Percentiles rank a stretch among this genome's conserved stretches.
Evolutionary conservation across 2,888 invertebrate genomes (phyloP).

Genomic region (Melanophora roralis): DNA sequence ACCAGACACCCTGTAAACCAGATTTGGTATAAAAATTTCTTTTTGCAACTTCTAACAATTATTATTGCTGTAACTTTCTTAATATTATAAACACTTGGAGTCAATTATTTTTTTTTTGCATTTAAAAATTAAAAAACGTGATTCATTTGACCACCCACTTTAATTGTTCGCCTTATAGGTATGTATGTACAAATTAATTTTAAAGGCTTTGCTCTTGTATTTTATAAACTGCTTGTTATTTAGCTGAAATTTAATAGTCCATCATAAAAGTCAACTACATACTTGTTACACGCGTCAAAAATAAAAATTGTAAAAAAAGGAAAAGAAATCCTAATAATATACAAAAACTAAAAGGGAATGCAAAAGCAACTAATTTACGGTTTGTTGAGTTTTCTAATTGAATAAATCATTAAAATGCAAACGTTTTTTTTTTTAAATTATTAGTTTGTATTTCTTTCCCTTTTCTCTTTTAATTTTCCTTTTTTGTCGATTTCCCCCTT

Average conservation of each 20-base stretch:
- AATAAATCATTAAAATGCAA: constrained; percentile 44
- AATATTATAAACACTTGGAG: background rate
- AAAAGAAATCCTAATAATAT: background rate
- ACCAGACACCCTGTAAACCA: too few species aligned
- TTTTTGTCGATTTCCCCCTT: too few species aligned
- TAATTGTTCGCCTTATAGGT: background rate
- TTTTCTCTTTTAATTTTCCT: background rate
- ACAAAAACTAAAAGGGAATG: background rate
- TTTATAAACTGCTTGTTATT: constrained; percentile 27
- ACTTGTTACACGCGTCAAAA: background rate
- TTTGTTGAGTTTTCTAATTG: constrained; percentile 9
- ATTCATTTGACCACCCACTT: constrained; percentile 14
- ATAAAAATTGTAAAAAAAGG: constrained; percentile 26
- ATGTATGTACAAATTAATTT: background rate
- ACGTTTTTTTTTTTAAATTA: constrained; percentile 6
- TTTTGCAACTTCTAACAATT: too few species aligned
- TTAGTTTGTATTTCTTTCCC: constrained; percentile 26
- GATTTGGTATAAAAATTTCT: too few species aligned
- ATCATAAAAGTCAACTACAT: background rate
- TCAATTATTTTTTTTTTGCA: background rate
- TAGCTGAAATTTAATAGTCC: constrained; percentile 6
- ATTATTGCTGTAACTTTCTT: too few species aligned
- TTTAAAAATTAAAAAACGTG: background rate
- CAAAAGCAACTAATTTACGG: constrained; percentile 15
- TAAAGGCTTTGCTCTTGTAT: background rate